These are phyloP conservation scores for Zeugodacus cucurbitae DNA, from an alignment of 1,140 invertebrate species.

Conservation along the genomic window DNA sequence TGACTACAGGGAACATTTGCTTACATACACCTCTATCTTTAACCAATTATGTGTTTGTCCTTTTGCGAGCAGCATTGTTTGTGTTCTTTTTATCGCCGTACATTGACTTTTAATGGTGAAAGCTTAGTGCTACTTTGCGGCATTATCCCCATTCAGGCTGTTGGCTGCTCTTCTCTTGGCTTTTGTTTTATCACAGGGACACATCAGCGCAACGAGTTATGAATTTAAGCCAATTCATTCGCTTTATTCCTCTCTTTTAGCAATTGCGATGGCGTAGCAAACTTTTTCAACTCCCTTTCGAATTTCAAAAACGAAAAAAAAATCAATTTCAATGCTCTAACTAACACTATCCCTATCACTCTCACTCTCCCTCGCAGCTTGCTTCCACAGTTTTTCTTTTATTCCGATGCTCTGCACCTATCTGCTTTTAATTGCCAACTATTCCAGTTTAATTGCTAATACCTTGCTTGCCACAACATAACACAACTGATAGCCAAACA, in stretches of 20 bases:
- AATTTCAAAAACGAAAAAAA: not conserved
- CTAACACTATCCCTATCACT: not conserved
- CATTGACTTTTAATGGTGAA: slow-evolving; percentile 21
- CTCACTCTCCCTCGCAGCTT: not conserved
- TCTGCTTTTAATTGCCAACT: slow-evolving; percentile 12
- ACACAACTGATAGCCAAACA: not conserved
- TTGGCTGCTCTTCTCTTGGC: not conserved
- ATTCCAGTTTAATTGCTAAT: slow-evolving; percentile 10
- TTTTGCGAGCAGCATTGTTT: not conserved
- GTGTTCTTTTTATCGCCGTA: slow-evolving; percentile 7
- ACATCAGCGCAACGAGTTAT: slow-evolving; percentile 14
- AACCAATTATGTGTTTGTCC: too few species aligned
- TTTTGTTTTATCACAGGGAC: not conserved
- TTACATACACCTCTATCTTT: too few species aligned
- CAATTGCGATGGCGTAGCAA: not conserved
- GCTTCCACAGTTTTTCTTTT: not conserved
- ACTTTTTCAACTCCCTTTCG: not conserved
- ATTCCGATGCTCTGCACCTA: not conserved
- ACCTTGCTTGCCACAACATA: not conserved
- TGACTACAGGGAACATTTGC: too few species aligned
- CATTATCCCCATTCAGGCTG: slow-evolving; percentile 3
- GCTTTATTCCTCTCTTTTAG: not conserved
- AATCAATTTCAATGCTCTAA: not conserved
- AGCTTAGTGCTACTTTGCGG: slow-evolving; percentile 32
- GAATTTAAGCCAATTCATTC: slow-evolving; percentile 13